Percentiles rank a stretch among this genome's conserved stretches.
phyloP scores from a whole-genome alignment of 2,797 vertebrate genomes.

The Sebastolobus altivelis region DNA sequence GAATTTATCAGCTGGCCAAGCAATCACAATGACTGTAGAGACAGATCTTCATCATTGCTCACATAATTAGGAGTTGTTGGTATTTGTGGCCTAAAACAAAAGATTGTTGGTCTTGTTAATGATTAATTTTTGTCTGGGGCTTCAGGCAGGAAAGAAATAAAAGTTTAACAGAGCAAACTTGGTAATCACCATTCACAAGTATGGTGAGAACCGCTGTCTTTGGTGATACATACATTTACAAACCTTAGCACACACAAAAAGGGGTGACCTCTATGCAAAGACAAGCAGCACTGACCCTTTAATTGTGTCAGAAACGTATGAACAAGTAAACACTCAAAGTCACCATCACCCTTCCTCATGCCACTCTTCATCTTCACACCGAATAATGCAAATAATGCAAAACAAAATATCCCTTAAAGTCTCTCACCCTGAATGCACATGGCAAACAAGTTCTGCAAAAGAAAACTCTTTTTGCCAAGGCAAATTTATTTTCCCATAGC shows the following conservation, averaged over 20 bases:
- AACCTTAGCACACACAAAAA: not conserved
- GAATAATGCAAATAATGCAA: no score
- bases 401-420: no score
- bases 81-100: not conserved
- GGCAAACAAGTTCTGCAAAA: not conserved
- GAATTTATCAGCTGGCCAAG: not conserved
- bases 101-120: no score
- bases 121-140: not conserved
- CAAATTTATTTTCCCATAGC: not conserved
- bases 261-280: not conserved
- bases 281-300: not conserved
- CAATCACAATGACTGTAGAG: not conserved
- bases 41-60: not conserved
- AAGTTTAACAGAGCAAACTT: not conserved
- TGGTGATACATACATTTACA: not conserved
- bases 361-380: no score
- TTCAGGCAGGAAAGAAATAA: not conserved
- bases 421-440: not conserved
- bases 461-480: not conserved
- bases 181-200: not conserved
- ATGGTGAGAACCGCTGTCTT: no score
- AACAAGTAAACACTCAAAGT: no score
- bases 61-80: not conserved
- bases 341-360: no score
- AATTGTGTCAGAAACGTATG: no score